Base-by-base conservation (phyloP, 2,113 vertebrate genomes). In the Phycodurus eques region DNA sequence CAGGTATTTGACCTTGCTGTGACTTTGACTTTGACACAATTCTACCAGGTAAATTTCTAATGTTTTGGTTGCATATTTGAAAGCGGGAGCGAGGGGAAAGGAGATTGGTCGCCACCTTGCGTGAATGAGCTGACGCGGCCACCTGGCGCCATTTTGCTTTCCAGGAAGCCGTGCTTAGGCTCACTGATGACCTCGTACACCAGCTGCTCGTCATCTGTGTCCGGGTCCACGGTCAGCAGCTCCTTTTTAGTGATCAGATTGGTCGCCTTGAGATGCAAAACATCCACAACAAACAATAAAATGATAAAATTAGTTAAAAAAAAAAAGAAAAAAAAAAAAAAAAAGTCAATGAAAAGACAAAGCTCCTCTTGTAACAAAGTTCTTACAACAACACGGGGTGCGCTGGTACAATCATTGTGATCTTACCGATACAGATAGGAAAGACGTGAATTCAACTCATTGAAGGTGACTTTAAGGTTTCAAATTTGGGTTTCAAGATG, bases 211-310 rank as follows among this genome's bases (percentile, higher is more conserved):
- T 96, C 96, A 1, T 95, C 94, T 0, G 98, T 99, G 92, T 98
- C 96, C 0, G 96, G 96, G 72, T 99, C 96, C 70, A 93, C 80
- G 0, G 94, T 95, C 88, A 96, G 90, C 70, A 99, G 92, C 87
- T 99, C 97, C 86, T 97, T 99, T 92, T 96, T 99, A 47, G 93
- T 95, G 91, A 99, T 99, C 65, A 97, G 75, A 83, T 95, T 99
- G 74, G 93, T 94, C 46, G 96, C 95, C 98, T 99, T 17, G 1
- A 2, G 11, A 22, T 22, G n/a, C 8, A 47, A 63, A 63, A 42
- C 17, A 9, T 9, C 3, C 0, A 42, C 14, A 1, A 60, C 53
- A 22, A n/a, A 27, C 54, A 61, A 35, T 31, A 1, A 61, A 61
- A 61, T 15, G 42, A 17, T n/a, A 22, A 54, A 20, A 3, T 54